phyloP scores from a whole-genome alignment of 2,888 invertebrate species.

The Stenichneumon culpator region DNA sequence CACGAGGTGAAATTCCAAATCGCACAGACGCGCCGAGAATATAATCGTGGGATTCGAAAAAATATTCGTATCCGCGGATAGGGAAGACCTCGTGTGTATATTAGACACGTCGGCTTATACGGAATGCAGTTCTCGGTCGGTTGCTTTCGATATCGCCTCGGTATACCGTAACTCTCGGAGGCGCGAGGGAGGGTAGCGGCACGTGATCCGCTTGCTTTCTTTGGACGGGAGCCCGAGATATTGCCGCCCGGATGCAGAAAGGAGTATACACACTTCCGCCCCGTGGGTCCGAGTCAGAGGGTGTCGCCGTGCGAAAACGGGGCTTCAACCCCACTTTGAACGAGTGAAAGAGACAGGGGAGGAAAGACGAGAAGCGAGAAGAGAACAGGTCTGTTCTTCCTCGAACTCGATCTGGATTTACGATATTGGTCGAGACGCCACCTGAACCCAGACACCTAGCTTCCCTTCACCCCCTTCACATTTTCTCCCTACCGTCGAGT shows the following conservation, averaged over 20 bases:
- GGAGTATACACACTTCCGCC: slow-evolving; percentile 51
- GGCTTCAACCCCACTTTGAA: slow-evolving; percentile 47
- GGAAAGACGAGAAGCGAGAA: slow-evolving; percentile 44
- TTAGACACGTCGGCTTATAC: not conserved
- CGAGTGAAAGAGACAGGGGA: slow-evolving; percentile 37
- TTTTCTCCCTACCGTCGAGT: slow-evolving; percentile 4
- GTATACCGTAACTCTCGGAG: slow-evolving; percentile 51
- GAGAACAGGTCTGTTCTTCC: slow-evolving; percentile 72
- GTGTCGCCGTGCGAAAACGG: slow-evolving; percentile 30
- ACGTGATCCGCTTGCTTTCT: slow-evolving; percentile 77
- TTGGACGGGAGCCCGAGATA: slow-evolving; percentile 72
- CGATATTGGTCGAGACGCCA: slow-evolving; percentile 82
- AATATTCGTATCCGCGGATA: slow-evolving; percentile 41
- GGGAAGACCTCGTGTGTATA: not conserved
- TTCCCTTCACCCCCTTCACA: slow-evolving; percentile 1
- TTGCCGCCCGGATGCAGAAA: slow-evolving; percentile 76
- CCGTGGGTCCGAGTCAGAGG: slow-evolving; percentile 29
- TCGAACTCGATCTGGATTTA: slow-evolving; percentile 81
- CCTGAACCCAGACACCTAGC: slow-evolving; percentile 77
- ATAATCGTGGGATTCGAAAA: slow-evolving; percentile 49
- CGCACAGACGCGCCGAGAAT: slow-evolving; percentile 48
- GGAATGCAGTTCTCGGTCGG: slow-evolving; percentile 6
- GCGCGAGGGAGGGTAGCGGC: slow-evolving; percentile 52
- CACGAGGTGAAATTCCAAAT: slow-evolving; percentile 49
- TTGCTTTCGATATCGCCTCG: slow-evolving; percentile 25